Conservation (phyloP, 53 echinoderm and acorn worm genomes). For the Temnopleurus reevesii region DNA sequence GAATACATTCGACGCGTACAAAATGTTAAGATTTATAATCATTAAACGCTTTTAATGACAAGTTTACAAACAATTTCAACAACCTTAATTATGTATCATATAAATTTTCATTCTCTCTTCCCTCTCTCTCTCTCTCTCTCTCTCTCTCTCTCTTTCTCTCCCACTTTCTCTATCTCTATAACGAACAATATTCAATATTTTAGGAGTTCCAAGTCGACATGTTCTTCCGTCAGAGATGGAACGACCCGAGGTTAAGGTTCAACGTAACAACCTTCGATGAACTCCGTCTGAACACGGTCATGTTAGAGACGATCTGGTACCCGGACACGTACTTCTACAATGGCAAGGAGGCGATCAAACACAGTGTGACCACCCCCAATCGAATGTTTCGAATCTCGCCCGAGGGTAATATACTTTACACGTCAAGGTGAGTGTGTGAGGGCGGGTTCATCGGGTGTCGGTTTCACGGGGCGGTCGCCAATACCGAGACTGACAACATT, state of each 20-base stretch:
- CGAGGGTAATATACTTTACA: constrained; percentile 86
- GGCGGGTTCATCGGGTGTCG: no score
- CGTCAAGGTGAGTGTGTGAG: constrained; percentile 71
- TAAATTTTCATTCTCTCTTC: background rate
- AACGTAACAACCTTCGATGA: constrained; percentile 76
- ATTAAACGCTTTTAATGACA: no score
- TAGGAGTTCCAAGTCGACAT: constrained; percentile 96
- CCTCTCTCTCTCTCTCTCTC: background rate
- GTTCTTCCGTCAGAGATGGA: constrained; percentile 96
- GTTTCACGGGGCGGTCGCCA: no score
- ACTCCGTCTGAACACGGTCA: constrained; percentile 89
- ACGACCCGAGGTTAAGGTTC: constrained; percentile 83
- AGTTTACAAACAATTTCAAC: no score
- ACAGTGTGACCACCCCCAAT: constrained; percentile 92
- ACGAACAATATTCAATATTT: background rate
- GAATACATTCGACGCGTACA: no score
- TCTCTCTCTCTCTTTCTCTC: background rate
- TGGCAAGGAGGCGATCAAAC: constrained; percentile 83
- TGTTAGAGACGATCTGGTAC: constrained; percentile 99
- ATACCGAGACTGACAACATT: no score
- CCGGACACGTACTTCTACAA: constrained; percentile 97
- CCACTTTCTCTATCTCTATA: background rate
- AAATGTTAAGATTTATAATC: no score
- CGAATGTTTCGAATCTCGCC: constrained; percentile 87
- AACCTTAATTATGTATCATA: no score